Conservation (phyloP, 2,113 vertebrate genomes). For the Entomyzon cyanotis region DNA sequence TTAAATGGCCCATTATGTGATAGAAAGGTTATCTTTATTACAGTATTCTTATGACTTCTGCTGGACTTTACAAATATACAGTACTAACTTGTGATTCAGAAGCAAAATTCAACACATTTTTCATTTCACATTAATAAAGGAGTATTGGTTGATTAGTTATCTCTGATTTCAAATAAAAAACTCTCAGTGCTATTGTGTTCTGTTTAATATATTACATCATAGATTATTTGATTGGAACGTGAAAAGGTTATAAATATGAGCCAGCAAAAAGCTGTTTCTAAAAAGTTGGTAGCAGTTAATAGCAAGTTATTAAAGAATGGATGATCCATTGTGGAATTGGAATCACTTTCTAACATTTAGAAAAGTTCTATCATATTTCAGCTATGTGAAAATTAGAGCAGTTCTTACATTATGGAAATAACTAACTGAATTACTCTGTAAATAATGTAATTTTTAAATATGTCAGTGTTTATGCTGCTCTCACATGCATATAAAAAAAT, state of each 20-base stretch:
- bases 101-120: neutral
- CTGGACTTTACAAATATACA: neutral
- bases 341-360: neutral
- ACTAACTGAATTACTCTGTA: neutral
- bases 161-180: neutral
- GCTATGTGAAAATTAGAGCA: neutral
- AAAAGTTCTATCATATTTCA: neutral
- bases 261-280: neutral
- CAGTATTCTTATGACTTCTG: neutral
- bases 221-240: neutral
- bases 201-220: neutral
- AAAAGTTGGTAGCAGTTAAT: neutral
- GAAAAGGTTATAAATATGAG: neutral
- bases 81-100: neutral
- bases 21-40: neutral
- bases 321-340: neutral
- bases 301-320: neutral
- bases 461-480: neutral
- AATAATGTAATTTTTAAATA: neutral
- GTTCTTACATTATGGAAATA: neutral
- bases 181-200: neutral
- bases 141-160: neutral
- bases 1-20: neutral
- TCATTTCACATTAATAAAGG: neutral
- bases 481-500: neutral